A percentile compares a stretch with the other conserved stretches of the same genome.
Evolutionary conservation across 2,113 vertebrate genomes (phyloP).

Genomic region (Erpornis zantholeuca): DNA sequence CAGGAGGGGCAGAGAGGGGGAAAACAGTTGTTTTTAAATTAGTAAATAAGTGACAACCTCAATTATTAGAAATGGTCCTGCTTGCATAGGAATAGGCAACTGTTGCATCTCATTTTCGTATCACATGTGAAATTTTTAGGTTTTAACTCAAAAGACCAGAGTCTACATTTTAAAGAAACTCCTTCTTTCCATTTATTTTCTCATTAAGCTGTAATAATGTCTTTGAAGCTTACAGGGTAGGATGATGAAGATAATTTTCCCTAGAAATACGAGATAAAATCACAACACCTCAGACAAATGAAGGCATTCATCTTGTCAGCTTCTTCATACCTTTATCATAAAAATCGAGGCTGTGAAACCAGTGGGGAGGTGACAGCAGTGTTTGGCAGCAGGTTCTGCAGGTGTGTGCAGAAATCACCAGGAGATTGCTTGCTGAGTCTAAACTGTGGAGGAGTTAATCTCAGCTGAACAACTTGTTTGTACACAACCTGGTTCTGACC

Average conservation of each 20-base stretch:
- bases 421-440: neutral
- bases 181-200: neutral
- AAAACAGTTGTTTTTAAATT: neutral
- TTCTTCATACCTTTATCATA: neutral
- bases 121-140: neutral
- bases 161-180: neutral
- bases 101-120: neutral
- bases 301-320: neutral
- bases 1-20: neutral
- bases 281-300: neutral
- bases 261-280: constrained; percentile 61
- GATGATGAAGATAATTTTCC: constrained; percentile 51
- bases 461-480: neutral
- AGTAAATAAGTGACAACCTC: neutral
- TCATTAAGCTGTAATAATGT: constrained; percentile 56
- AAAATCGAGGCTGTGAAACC: neutral
- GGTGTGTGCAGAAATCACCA: neutral
- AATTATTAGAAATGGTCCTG: neutral
- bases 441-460: neutral
- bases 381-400: neutral
- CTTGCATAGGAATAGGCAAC: neutral
- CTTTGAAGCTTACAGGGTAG: neutral
- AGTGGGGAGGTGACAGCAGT: neutral
- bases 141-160: neutral
- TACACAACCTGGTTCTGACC: neutral